Percentiles rank a stretch among this genome's conserved stretches.
These are phyloP conservation scores for Sialia sialis DNA, from an alignment of 2,113 vertebrate species.

Conservation along the genomic window DNA sequence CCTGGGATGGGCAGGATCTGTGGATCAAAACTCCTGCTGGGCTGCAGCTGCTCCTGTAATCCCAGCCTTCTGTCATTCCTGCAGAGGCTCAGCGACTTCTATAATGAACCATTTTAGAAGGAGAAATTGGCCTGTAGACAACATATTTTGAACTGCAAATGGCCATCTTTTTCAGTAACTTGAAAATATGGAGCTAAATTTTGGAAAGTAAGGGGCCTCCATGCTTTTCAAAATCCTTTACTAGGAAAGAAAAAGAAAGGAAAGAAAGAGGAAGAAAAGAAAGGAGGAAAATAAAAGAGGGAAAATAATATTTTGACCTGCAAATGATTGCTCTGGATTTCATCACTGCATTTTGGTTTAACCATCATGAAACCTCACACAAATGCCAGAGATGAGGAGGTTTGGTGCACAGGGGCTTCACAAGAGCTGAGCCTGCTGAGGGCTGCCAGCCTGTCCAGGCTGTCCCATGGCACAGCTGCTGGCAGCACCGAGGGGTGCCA, in stretches of 20 bases:
- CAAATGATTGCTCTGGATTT: not conserved
- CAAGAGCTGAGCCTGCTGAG: not conserved
- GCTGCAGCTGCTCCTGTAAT: not conserved
- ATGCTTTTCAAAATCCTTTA: not conserved
- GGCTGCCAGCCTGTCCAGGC: not conserved
- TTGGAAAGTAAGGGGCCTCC: not conserved
- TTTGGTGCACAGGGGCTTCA: not conserved
- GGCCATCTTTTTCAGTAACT: not conserved
- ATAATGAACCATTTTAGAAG: not conserved
- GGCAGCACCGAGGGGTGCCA: not conserved
- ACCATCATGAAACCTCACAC: not conserved
- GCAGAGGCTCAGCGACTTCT: not conserved
- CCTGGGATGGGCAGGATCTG: fast-evolving
- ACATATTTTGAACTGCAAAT: not conserved
- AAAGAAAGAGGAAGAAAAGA: not conserved
- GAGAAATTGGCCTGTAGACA: not conserved
- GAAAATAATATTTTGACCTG: not conserved
- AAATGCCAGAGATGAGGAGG: not conserved
- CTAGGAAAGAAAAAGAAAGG: not conserved
- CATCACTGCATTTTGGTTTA: not conserved
- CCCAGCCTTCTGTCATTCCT: not conserved
- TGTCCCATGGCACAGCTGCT: not conserved
- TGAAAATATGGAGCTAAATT: not conserved
- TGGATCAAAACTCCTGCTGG: not conserved
- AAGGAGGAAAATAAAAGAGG: no score